These are phyloP conservation scores for Eulemur coronatus DNA, from an alignment of 2,797 vertebrate species.

Conservation along the genomic window DNA sequence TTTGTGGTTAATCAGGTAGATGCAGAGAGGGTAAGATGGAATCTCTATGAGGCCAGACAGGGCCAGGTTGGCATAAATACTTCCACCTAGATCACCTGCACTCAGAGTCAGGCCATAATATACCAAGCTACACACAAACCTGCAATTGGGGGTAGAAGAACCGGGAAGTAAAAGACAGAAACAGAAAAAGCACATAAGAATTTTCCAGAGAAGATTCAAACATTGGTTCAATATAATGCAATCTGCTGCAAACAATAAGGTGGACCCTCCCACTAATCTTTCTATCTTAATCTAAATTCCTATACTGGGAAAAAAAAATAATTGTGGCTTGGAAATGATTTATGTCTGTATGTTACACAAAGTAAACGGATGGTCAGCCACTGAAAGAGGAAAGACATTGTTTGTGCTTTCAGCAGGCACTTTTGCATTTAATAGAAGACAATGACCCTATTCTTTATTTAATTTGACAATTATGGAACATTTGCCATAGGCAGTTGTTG, in stretches of 20 bases:
- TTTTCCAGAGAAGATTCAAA: neutral
- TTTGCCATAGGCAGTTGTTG: neutral
- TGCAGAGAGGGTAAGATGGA: constrained; percentile 88
- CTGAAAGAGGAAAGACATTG: neutral
- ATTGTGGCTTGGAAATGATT: neutral
- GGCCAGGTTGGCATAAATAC: constrained; percentile 87
- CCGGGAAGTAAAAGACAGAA: neutral
- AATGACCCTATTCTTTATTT: neutral
- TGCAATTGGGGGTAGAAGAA: constrained; percentile 38
- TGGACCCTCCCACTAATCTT: neutral
- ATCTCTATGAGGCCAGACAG: constrained; percentile 89
- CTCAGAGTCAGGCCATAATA: constrained; percentile 90
- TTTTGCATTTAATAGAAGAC: neutral
- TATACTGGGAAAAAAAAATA: neutral
- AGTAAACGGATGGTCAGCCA: neutral
- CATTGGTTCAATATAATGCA: neutral
- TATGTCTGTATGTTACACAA: neutral
- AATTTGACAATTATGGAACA: neutral
- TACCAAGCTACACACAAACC: constrained; percentile 90
- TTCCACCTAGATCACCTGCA: constrained; percentile 86
- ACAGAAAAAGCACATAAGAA: neutral
- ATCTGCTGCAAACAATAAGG: neutral
- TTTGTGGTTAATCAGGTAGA: constrained; percentile 87
- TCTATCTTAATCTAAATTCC: neutral
- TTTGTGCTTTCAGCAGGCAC: neutral